Evolutionary conservation across 2,797 vertebrate genomes (phyloP).

Genomic region (Enteromius radiatus): DNA sequence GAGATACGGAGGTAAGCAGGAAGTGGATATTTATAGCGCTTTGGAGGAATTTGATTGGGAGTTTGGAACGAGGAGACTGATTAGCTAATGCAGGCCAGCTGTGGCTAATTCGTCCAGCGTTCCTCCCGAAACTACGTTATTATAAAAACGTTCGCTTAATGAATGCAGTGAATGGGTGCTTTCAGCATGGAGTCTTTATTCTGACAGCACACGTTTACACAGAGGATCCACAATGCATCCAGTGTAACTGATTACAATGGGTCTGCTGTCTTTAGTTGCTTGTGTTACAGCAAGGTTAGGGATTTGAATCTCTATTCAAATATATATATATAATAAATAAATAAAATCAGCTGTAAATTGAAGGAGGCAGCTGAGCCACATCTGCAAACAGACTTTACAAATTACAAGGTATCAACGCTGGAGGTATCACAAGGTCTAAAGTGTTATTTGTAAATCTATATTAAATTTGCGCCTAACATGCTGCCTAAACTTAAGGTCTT

Average conservation of each 20-base stretch:
- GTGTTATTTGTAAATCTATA: conserved; percentile 9
- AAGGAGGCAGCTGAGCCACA: neutral
- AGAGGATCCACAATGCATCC: neutral
- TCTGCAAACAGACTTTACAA: neutral
- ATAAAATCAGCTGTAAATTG: neutral
- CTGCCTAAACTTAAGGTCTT: conserved; percentile 2
- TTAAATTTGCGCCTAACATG: neutral
- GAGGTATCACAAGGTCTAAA: neutral
- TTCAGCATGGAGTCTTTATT: neutral
- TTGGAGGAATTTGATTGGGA: too few species aligned
- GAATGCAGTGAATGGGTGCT: too few species aligned
- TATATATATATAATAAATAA: neutral
- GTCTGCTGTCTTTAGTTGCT: neutral
- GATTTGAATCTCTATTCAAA: neutral
- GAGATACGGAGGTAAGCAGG: too few species aligned
- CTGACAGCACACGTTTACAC: neutral
- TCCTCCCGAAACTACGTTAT: too few species aligned
- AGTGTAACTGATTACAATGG: neutral
- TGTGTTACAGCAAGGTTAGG: neutral
- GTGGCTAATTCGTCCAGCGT: too few species aligned
- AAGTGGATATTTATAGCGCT: too few species aligned
- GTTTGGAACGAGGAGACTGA: too few species aligned
- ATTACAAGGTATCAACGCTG: neutral
- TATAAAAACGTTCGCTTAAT: too few species aligned
- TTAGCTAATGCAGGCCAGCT: too few species aligned